Evolutionary conservation across 92 coral and sea anemone species (phyloP), one percentile per base, ranked within the genome.

Genomic region (Parazoanthus swiftii): DNA sequence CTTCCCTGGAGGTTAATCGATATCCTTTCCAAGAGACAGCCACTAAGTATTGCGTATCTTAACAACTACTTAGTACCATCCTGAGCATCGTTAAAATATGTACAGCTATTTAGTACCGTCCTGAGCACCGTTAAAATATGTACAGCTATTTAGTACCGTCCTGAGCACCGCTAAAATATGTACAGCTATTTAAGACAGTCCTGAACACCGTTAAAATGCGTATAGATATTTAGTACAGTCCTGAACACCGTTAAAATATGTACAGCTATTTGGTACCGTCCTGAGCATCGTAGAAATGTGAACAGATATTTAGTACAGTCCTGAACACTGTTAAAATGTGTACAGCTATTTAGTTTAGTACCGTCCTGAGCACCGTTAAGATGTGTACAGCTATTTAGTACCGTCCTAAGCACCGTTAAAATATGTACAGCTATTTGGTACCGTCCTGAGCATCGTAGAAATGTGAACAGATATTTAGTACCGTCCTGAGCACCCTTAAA

Each of bases 1-100:
- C 88, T 97, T 6, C 99, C 99, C 18, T 95, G 97, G 94, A 90
- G 96, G 36, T 88, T 97, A 71, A 92, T 97, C 56, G 95, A 93
- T 77, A 65, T 97, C 48, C 94, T 97, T 13, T 97, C 99, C 80
- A 97, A 94, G 85, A 90, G 98, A n/a, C 99, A 97, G 81, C 99
- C 99, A 11, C 88, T 97, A 86, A 95, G 99, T 75, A 94, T 97
- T 13, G 99, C 99, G 20, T 95, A 90, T 73, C 91, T 97, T 29
- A 92, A 98, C 74, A 94, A 90, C 86, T 97, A 97, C 90, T 82
- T 97, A 80, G 89, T 89, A 18, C 93, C 98, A 14, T 33, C 82
- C 18, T 87, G 79, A 90, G 65, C 23, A 44, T 29, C 13, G 70
- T 63, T 63, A 58, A 18, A 18, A 11, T 58, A 3, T 18, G 18